Percentiles rank a stretch among this genome's conserved stretches.
phyloP scores from a whole-genome alignment of 2,888 invertebrate genomes.

The Dexiosoma caninum region DNA sequence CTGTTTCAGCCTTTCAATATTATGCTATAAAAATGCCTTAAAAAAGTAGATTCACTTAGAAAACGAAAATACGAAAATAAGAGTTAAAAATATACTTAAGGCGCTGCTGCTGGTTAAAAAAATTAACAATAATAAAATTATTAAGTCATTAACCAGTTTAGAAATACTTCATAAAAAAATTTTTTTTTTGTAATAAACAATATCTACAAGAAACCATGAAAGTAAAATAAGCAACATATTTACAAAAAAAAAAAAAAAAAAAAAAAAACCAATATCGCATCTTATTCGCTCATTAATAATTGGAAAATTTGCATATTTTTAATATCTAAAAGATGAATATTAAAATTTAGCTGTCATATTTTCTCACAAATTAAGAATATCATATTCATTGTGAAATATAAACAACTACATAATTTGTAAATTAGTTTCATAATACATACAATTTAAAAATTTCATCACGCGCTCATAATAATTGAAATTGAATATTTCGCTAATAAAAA shows the following conservation, averaged over 20 bases:
- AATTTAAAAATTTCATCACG: neutral
- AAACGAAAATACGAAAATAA: neutral
- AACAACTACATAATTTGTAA: too few relatives aligned
- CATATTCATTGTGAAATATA: too few relatives aligned
- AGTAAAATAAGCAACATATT: neutral
- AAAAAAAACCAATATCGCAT: too few relatives aligned
- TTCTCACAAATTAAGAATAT: neutral
- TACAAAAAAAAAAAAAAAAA: too few relatives aligned
- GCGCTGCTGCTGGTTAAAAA: neutral
- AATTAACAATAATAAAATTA: neutral
- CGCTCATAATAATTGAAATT: neutral
- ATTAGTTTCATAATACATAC: neutral
- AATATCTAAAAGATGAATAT: too few relatives aligned
- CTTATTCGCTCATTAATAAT: too few relatives aligned
- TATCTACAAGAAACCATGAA: neutral
- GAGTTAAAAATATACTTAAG: neutral
- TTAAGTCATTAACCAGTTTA: constrained; percentile 16
- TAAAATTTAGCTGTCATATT: too few relatives aligned
- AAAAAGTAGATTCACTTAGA: constrained; percentile 10
- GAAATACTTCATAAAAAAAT: neutral
- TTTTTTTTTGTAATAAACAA: neutral
- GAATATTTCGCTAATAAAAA: neutral
- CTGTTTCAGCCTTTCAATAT: constrained; percentile 43
- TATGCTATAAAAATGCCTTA: neutral
- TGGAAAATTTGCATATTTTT: neutral